Conservation (phyloP, 1,140 invertebrate species). For the Drosophila tristis region DNA sequence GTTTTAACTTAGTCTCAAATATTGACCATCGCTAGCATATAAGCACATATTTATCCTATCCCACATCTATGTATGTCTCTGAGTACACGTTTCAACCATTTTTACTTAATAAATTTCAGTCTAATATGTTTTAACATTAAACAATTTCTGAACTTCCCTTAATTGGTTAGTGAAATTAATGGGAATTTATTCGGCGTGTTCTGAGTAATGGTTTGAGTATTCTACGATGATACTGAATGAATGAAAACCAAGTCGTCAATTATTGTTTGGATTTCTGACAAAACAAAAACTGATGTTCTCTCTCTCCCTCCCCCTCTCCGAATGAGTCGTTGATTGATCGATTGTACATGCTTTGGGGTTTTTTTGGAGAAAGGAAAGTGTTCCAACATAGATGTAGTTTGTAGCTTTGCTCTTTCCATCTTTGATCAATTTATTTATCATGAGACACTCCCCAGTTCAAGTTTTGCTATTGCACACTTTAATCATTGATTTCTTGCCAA, state of each 20-base stretch:
- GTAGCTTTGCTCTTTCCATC: too few relatives aligned
- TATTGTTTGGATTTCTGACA: too few relatives aligned
- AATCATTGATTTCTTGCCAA: background rate
- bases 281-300: too few relatives aligned
- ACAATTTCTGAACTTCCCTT: background rate
- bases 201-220: background rate
- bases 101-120: slow-evolving; percentile 58
- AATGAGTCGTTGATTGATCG: too few relatives aligned
- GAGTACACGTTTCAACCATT: slow-evolving; percentile 28
- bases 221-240: background rate
- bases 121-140: slow-evolving; percentile 25
- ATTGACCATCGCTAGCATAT: slow-evolving; percentile 25
- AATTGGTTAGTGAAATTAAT: too few relatives aligned
- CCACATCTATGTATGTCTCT: slow-evolving; percentile 25
- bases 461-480: slow-evolving; percentile 23
- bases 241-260: background rate
- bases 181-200: too few relatives aligned
- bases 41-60: slow-evolving; percentile 42
- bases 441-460: slow-evolving; percentile 31
- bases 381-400: too few relatives aligned
- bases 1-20: slow-evolving; percentile 41
- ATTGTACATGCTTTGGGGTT: too few relatives aligned
- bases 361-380: too few relatives aligned
- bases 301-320: too few relatives aligned
- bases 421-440: slow-evolving; percentile 1